Evolutionary conservation across 2,888 invertebrate genomes (phyloP).

Genomic region (Phortica magna): DNA sequence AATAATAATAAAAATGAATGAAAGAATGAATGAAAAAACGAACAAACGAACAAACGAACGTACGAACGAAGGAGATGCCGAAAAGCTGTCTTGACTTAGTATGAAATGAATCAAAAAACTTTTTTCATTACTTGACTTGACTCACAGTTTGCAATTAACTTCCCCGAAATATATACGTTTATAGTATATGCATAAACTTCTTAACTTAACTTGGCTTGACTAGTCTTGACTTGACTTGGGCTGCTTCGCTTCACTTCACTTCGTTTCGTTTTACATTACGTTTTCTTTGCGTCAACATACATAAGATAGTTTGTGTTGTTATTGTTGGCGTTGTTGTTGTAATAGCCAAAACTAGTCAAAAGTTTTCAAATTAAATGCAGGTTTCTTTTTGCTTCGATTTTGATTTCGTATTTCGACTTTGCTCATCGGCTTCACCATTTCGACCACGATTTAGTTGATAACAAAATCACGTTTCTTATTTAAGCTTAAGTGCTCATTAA

Average conservation of each 20-base stretch:
- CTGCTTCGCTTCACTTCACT: neutral
- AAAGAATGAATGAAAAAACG: neutral
- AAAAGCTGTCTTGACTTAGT: conserved; percentile 10
- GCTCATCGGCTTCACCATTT: neutral
- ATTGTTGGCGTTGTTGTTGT: conserved; percentile 13
- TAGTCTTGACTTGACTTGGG: neutral
- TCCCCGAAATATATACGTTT: conserved; percentile 63
- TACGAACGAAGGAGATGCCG: neutral
- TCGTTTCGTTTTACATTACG: neutral
- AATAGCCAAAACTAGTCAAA: conserved; percentile 32
- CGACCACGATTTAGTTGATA: conserved; percentile 61
- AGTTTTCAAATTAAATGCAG: conserved; percentile 71
- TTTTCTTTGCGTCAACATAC: neutral
- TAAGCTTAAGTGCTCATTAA: conserved; percentile 74
- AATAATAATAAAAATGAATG: neutral
- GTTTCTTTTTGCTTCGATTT: conserved; percentile 44
- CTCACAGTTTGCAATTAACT: conserved; percentile 63
- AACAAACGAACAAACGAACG: neutral
- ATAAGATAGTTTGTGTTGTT: neutral
- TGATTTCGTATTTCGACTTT: neutral
- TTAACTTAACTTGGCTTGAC: neutral
- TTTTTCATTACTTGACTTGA: conserved; percentile 67
- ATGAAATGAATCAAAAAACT: conserved; percentile 58
- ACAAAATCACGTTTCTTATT: conserved; percentile 74
- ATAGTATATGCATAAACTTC: conserved; percentile 62